Evolutionary conservation across 2,888 invertebrate species (phyloP).

Genomic region (Ophraella communa): DNA sequence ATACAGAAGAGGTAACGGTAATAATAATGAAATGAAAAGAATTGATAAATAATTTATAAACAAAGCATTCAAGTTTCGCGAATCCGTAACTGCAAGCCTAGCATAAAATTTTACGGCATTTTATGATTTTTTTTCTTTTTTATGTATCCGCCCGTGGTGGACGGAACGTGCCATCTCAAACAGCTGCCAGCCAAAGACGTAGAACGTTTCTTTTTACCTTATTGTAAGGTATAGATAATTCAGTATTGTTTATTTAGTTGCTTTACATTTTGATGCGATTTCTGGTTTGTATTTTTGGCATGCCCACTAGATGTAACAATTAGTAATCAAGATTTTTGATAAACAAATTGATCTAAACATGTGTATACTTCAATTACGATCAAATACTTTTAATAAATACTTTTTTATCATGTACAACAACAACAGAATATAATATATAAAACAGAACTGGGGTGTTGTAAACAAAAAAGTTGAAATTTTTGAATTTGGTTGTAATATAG

Average conservation of each 20-base stretch:
- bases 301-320: neutral
- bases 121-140: constrained; percentile 14
- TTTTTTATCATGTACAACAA: too few species aligned
- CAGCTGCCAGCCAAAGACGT: constrained; percentile 10
- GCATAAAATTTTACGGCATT: constrained; percentile 25
- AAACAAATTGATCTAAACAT: too few species aligned
- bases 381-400: too few species aligned
- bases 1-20: constrained; percentile 6
- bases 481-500: too few species aligned
- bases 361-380: too few species aligned
- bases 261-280: neutral
- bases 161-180: constrained; percentile 14
- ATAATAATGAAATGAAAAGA: neutral
- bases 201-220: neutral
- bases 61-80: constrained; percentile 11
- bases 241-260: neutral
- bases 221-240: neutral
- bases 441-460: too few species aligned
- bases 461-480: too few species aligned
- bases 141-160: neutral
- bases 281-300: neutral
- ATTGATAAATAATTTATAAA: constrained; percentile 22
- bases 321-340: too few species aligned
- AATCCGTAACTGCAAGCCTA: constrained; percentile 8
- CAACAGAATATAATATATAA: too few species aligned